Evolutionary conservation across 2,888 invertebrate genomes (phyloP), one percentile per base, ranked within the genome.

Genomic region (Phasia obesa): DNA sequence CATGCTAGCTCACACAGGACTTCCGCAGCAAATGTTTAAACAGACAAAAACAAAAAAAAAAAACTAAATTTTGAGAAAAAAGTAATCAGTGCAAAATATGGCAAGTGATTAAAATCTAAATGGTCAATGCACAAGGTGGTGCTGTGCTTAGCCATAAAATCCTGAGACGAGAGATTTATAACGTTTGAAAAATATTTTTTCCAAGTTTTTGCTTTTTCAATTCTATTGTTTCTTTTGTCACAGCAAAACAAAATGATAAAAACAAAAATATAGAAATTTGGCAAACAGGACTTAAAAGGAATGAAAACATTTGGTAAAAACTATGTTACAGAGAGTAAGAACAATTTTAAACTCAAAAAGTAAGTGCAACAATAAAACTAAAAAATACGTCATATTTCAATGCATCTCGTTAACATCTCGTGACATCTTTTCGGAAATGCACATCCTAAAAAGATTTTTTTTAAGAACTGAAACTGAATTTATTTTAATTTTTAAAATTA

Each of bases 81-180:
- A 55, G 75, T n/a, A 78, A 83, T 83, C 78, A 78, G 70, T 83
- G 78, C 83, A 75, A 83, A 83, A 79, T 83, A 79, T 78, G 59
- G 83, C 83, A 60, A 79, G 53, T 71, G 83, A 83, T 83, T 79
- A 83, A 83, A 75, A 83, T 83, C 83, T 83, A 83, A 83, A 83
- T 71, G 82, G 78, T 70, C 78, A 83, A 70, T 75, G 83, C 83
- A 83, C 75, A 79, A 83, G 79, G 70, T 79, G 70, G 74, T 42
- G 47, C 55, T 21, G 38, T 7, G 27, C n/a, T 60, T 23, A 13
- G 42, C 23, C 59, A 23, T 38, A 42, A 35, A 9, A 55, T 38
- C 42, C 25, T 42, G 27, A 44, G 69, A 44, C 55, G 11, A 67
- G 7, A 49, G 27, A 64, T 65, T 70, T 60, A 75, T 57, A 80